Evolutionary conservation across 2,888 invertebrate genomes (phyloP), one percentile per base, ranked within the genome.

Genomic region (Andrena trimmerana): DNA sequence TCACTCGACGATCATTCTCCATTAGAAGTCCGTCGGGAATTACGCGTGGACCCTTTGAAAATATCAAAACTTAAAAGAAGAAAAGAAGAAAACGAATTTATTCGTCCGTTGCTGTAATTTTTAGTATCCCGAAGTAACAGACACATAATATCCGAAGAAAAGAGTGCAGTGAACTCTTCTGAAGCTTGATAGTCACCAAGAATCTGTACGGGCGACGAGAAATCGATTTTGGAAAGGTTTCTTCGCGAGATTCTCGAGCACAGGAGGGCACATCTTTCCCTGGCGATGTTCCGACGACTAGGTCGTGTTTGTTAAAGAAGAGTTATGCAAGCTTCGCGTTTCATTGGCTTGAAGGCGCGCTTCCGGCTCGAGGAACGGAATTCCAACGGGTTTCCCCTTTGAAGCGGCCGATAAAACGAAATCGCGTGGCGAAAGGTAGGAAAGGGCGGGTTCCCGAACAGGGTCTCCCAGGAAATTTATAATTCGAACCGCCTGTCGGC

Each of bases 401-500:
- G 80, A 82, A 62, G 74, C 71, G 16, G 36, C 66, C 78, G 78
- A 81, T 80, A 66, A 83, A 83, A 76, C 59, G 57, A 68, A 83
- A 75, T 83, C 59, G 31, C 66, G 60, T 68, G 67, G 36, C 71
- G 69, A 83, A 89, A 88, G 78, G 66, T 69, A 78, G 33, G 60
- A 78, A 84, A 76, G 76, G 68, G 48, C 54, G 62, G 66, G 16
- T 0, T 78, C 71, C 63, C 31, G 60, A 52, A 5, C 48, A 31
- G 72, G 31, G 75, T 76, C 80, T 84, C 87, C 84, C 66, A 59
- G 79, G 88, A 88, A 86, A 88, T 88, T 88, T 88, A 88, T 90
- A 90, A 90, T 89, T 89, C 75, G 84, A 83, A 83, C 84, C 88
- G 89, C 88, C 86, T 89, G 88, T 90, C 88, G 87, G 79, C 88